Conservation (phyloP, 2,888 invertebrate genomes). For the Trachelus iudaicus region DNA sequence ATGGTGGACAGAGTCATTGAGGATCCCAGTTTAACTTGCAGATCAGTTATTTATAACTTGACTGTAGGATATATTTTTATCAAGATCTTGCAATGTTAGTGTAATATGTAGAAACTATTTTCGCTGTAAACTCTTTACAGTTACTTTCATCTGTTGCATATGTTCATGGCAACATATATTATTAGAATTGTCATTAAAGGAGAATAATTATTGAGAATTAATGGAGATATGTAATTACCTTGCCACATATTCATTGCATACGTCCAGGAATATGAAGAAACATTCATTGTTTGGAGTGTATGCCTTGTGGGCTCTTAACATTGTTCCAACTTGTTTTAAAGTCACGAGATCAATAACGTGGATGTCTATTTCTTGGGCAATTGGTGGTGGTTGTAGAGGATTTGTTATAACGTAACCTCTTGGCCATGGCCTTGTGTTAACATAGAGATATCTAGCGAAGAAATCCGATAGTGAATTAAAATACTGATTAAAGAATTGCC, state of each 20-base stretch:
- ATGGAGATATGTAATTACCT: conserved; percentile 68
- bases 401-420: conserved; percentile 78
- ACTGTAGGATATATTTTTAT: conserved; percentile 9
- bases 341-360: conserved; percentile 86
- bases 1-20: neutral
- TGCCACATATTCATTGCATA: conserved; percentile 83
- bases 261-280: conserved; percentile 88
- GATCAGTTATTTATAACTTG: conserved; percentile 11
- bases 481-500: conserved; percentile 9
- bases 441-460: conserved; percentile 76
- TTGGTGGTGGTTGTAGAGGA: conserved; percentile 83
- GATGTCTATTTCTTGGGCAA: conserved; percentile 88
- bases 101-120: conserved; percentile 7
- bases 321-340: conserved; percentile 80
- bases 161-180: neutral
- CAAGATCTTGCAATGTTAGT: neutral
- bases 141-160: neutral
- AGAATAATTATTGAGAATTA: neutral
- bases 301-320: conserved; percentile 82
- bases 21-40: conserved; percentile 4
- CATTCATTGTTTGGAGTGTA: conserved; percentile 88
- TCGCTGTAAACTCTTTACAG: neutral
- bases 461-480: neutral
- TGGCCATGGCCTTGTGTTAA: conserved; percentile 87
- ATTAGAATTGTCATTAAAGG: neutral